phyloP scores from a whole-genome alignment of 2,888 invertebrate species.

The Meiosimyza decipiens region DNA sequence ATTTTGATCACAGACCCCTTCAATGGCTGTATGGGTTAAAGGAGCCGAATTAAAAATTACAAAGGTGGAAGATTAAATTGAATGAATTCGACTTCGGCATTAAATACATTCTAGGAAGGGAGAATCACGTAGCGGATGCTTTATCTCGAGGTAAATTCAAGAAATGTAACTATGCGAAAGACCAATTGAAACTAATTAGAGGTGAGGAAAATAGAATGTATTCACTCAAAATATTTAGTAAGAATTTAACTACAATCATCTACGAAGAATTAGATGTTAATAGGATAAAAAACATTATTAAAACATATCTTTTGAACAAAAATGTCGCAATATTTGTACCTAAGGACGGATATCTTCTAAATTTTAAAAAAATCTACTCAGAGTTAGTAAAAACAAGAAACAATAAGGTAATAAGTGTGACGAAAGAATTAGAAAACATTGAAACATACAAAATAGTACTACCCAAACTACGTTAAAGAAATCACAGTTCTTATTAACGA shows the following conservation, averaged over 20 bases:
- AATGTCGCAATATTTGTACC: too few relatives aligned
- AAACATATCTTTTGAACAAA: too few relatives aligned
- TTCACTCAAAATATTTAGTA: too few relatives aligned
- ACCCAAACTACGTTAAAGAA: constrained; percentile 38
- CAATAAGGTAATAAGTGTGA: neutral
- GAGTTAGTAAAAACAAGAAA: neutral
- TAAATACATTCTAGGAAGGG: constrained; percentile 11
- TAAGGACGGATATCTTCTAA: too few relatives aligned
- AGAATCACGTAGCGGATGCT: constrained; percentile 20
- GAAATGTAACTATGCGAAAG: too few relatives aligned
- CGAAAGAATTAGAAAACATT: constrained; percentile 14
- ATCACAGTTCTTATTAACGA: constrained; percentile 36
- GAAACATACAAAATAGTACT: constrained; percentile 25
- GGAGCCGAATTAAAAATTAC: constrained; percentile 1
- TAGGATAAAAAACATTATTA: too few relatives aligned
- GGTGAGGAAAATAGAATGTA: too few relatives aligned
- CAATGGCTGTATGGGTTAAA: constrained; percentile 1
- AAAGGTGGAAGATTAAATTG: constrained; percentile 12
- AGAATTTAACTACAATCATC: neutral
- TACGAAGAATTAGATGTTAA: too few relatives aligned
- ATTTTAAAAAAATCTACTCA: too few relatives aligned
- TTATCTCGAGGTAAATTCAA: neutral
- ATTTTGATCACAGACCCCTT: constrained; percentile 14
- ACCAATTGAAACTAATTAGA: neutral
- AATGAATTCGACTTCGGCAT: constrained; percentile 20